Percentiles rank a stretch among this genome's conserved stretches.
Conservation (phyloP, 2,888 invertebrate genomes). For the Carterocephalus palaemon region DNA sequence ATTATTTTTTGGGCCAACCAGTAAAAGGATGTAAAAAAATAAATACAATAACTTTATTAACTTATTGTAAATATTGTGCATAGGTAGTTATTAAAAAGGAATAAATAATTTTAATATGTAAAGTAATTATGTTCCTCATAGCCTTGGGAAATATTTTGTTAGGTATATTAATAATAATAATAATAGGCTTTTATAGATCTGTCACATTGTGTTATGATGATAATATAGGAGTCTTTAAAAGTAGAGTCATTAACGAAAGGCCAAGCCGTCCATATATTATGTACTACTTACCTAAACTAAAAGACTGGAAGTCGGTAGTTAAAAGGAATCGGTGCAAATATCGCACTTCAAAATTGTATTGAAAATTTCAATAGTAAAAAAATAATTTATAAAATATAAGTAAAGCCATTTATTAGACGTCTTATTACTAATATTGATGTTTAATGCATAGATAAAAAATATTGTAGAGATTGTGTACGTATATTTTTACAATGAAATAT, state of each 20-base stretch:
- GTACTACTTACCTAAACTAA: constrained; percentile 51
- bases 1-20: too few species aligned
- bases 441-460: constrained; percentile 47
- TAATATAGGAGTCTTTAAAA: too few species aligned
- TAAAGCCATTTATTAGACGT: constrained; percentile 36
- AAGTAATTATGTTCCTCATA: constrained; percentile 39
- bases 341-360: constrained; percentile 27
- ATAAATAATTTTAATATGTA: constrained; percentile 15
- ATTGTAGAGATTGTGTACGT: constrained; percentile 46
- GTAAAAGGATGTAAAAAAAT: too few species aligned
- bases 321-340: constrained; percentile 25
- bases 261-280: constrained; percentile 68
- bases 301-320: constrained; percentile 61
- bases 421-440: constrained; percentile 38
- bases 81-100: constrained; percentile 26
- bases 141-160: constrained; percentile 25
- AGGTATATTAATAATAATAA: constrained; percentile 23
- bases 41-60: constrained; percentile 1
- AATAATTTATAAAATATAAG: constrained; percentile 34
- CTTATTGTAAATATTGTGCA: constrained; percentile 46
- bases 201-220: constrained; percentile 17
- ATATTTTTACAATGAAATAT: constrained; percentile 73
- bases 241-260: constrained; percentile 40
- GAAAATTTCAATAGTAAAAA: constrained; percentile 27
- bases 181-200: constrained; percentile 28